A percentile compares a stretch with the other conserved stretches of the same genome.
Evolutionary conservation across 2,113 vertebrate species (phyloP).

Genomic region (Corynorhinus townsendii): DNA sequence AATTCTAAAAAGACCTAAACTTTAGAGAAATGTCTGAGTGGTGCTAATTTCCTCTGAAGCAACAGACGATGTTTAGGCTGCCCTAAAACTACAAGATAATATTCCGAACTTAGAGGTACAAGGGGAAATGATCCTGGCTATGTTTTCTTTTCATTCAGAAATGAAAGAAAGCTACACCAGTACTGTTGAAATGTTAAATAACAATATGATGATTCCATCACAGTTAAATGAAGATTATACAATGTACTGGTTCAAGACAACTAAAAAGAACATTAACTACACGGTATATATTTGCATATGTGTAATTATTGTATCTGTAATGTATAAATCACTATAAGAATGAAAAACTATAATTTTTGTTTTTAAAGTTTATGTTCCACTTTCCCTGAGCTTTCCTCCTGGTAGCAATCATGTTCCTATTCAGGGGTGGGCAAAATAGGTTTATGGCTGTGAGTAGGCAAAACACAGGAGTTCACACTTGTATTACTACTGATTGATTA

Average conservation of each 20-base stretch:
- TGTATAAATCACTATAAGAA: neutral
- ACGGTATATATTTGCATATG: neutral
- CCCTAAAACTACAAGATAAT: neutral
- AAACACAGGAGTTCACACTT: neutral
- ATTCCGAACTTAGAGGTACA: neutral
- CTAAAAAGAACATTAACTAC: neutral
- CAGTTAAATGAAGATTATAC: slow-evolving; percentile 7
- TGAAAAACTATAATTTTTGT: neutral
- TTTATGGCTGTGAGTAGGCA: neutral
- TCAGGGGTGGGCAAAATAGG: neutral
- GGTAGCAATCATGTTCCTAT: neutral
- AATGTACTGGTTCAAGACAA: neutral
- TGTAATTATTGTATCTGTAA: neutral
- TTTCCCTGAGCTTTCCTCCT: neutral
- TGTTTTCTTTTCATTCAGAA: slow-evolving; percentile 4
- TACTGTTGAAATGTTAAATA: neutral
- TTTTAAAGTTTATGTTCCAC: neutral
- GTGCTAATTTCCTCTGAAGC: neutral
- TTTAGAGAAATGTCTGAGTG: neutral
- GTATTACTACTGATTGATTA: neutral
- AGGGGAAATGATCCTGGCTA: neutral
- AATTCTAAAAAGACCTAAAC: neutral
- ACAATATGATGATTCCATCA: neutral
- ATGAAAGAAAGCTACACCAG: neutral
- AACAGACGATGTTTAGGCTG: neutral